phyloP scores from a whole-genome alignment of 2,113 vertebrate genomes.

The Ciconia maguari region DNA sequence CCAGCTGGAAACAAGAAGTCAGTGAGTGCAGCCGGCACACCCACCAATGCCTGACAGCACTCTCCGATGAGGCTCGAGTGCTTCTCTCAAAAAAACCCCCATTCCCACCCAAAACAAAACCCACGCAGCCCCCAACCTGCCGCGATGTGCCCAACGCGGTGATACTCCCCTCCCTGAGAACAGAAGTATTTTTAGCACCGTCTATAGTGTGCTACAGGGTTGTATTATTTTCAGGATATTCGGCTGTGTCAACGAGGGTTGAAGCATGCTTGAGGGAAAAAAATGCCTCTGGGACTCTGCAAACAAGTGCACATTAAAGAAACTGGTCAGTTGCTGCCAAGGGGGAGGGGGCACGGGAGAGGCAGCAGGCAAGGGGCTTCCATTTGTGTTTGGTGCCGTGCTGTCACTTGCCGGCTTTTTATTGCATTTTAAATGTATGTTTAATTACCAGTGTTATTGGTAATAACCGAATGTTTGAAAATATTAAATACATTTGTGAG shows the following conservation, averaged over 20 bases:
- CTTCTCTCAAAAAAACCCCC: constrained; percentile 47
- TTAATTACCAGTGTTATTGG: constrained; percentile 69
- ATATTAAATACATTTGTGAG: constrained; percentile 73
- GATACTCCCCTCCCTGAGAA: background rate
- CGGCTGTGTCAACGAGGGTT: background rate
- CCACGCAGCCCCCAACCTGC: background rate
- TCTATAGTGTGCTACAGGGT: background rate
- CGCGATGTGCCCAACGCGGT: constrained; percentile 21
- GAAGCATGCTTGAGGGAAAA: background rate
- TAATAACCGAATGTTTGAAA: constrained; percentile 65
- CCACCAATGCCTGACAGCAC: constrained; percentile 67
- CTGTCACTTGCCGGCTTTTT: background rate
- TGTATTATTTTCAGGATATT: background rate
- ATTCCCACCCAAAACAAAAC: background rate
- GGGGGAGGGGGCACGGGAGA: background rate
- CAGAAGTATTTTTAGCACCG: background rate
- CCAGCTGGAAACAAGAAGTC: constrained; percentile 78
- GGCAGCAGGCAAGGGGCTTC: background rate
- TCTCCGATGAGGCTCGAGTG: constrained; percentile 61
- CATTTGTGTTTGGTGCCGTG: background rate
- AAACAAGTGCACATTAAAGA: constrained; percentile 29
- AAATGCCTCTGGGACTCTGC: background rate
- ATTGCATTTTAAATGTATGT: constrained; percentile 64
- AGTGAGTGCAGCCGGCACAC: constrained; percentile 75
- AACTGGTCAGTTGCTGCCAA: constrained; percentile 9